phyloP scores from a whole-genome alignment of 2,888 invertebrate genomes.

The Gymnoscelis rufifasciata region DNA sequence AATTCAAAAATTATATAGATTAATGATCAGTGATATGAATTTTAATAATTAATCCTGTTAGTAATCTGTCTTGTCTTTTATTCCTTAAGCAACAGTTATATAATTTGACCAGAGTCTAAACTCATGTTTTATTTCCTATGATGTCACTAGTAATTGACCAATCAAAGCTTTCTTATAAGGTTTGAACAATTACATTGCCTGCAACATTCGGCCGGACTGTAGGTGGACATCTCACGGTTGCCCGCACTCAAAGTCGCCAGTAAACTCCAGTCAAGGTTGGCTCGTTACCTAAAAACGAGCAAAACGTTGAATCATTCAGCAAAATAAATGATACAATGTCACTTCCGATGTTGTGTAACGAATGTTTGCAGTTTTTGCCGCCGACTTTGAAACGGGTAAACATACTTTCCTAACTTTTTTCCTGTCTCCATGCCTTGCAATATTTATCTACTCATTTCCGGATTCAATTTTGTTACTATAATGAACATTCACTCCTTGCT shows the following conservation, averaged over 20 bases:
- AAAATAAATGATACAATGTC: slow-evolving; percentile 30
- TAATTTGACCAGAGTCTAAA: no score
- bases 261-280: slow-evolving; percentile 34
- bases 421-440: background rate
- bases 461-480: no score
- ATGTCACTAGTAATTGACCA: no score
- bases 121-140: no score
- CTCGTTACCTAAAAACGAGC: slow-evolving; percentile 23
- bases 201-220: slow-evolving; percentile 8
- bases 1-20: no score
- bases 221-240: slow-evolving; percentile 23
- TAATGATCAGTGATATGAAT: no score
- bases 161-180: no score
- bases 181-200: background rate
- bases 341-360: slow-evolving; percentile 33
- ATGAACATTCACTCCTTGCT: no score
- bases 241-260: slow-evolving; percentile 15
- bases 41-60: no score
- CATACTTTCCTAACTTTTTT: background rate
- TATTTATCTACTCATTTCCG: background rate
- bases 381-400: background rate
- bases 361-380: background rate
- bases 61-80: no score
- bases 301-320: slow-evolving; percentile 35
- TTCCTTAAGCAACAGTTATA: no score